Conservation (phyloP, 2,888 invertebrate genomes). For the Phaonia tiefii region DNA sequence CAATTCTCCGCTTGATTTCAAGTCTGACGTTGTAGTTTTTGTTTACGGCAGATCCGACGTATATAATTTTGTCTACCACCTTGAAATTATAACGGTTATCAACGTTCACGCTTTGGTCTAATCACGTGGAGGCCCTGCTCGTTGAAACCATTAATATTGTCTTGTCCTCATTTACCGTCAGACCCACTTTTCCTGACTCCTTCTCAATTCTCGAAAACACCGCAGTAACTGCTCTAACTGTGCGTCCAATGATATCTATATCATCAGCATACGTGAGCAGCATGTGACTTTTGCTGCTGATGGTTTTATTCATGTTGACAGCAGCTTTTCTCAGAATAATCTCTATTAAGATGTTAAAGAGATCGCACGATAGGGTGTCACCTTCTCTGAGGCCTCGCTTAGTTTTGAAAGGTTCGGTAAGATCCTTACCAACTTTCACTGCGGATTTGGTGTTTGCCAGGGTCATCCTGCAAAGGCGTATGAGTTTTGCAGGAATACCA, state of each 20-base stretch:
- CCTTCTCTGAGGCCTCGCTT: not conserved
- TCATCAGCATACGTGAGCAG: not conserved
- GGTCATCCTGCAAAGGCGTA: not conserved
- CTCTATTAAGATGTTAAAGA: not conserved
- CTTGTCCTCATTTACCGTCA: not conserved
- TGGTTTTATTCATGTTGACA: not conserved
- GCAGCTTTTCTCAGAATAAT: not conserved
- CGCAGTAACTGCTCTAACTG: too few relatives aligned
- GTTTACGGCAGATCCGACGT: not conserved
- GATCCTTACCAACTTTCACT: not conserved
- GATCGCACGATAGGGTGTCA: not conserved
- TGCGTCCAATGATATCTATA: too few relatives aligned
- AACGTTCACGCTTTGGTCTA: not conserved
- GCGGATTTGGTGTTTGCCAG: not conserved
- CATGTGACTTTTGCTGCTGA: not conserved
- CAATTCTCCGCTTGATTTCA: not conserved
- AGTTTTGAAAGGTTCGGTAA: not conserved
- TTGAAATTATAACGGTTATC: not conserved
- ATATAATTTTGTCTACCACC: not conserved
- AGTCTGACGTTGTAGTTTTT: not conserved
- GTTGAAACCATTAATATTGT: too few relatives aligned
- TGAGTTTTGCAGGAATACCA: not conserved
- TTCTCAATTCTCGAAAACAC: not conserved
- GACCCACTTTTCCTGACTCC: not conserved
- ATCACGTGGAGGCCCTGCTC: not conserved